These are phyloP conservation scores for Gymnopithys bicolor DNA, from an alignment of 2,797 vertebrate species.

Conservation along the genomic window DNA sequence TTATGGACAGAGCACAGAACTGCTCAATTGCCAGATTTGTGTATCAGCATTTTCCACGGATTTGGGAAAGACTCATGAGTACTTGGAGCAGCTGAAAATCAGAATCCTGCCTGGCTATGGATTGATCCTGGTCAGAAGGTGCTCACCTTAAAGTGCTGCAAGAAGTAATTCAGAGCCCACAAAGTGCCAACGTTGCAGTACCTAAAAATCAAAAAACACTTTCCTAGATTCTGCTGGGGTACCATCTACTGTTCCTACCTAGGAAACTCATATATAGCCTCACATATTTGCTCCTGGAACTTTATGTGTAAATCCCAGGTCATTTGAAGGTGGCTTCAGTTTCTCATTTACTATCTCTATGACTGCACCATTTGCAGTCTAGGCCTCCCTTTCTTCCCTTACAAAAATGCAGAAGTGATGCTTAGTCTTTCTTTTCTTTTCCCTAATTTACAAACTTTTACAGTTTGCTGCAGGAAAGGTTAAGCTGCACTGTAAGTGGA, in stretches of 20 bases:
- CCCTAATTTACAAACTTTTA: not conserved
- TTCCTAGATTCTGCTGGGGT: not conserved
- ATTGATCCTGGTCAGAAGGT: not conserved
- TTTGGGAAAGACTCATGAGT: not conserved
- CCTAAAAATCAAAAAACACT: not conserved
- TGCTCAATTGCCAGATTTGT: rapidly evolving
- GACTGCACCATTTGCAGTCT: not conserved
- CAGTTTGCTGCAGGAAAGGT: not conserved
- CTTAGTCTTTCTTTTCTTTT: not conserved
- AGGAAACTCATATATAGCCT: not conserved
- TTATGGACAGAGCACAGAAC: rapidly evolving
- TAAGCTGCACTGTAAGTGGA: not conserved
- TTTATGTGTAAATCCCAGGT: not conserved
- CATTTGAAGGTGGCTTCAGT: not conserved
- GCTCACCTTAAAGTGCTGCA: not conserved
- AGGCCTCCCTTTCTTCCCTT: not conserved
- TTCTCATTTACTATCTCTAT: not conserved
- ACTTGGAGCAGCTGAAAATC: not conserved
- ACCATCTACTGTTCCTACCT: not conserved
- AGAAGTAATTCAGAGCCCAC: not conserved
- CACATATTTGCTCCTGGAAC: not conserved
- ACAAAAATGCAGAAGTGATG: not conserved
- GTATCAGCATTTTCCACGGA: not conserved
- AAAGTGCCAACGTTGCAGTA: not conserved
- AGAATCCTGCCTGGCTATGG: not conserved